Conservation (phyloP, 1,140 invertebrate species). For the Drosophila lacertosa region DNA sequence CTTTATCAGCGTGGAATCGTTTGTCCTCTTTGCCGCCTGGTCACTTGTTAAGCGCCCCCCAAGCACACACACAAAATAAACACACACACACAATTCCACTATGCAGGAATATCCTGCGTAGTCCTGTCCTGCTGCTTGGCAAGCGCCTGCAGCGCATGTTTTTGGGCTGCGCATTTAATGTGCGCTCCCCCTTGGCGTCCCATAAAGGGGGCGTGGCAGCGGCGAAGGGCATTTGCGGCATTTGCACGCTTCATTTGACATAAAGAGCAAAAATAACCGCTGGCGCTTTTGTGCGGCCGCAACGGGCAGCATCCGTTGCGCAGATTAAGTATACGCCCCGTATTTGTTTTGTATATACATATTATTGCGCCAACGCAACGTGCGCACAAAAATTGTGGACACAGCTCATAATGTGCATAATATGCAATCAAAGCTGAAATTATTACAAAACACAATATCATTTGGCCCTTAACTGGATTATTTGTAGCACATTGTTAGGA, state of each 20-base stretch:
- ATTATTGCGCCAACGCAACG: slow-evolving; percentile 31
- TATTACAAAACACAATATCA: slow-evolving; percentile 14
- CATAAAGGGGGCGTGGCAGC: background rate
- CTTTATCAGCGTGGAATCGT: slow-evolving; percentile 62
- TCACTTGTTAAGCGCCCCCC: slow-evolving; percentile 54
- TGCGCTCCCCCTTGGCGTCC: background rate
- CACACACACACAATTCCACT: background rate
- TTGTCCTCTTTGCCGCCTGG: slow-evolving; percentile 34
- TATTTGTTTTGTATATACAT: slow-evolving; percentile 61
- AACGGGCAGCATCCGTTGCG: slow-evolving; percentile 15
- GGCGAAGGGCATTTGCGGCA: slow-evolving; percentile 65
- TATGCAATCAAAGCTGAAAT: slow-evolving; percentile 39
- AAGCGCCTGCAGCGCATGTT: slow-evolving; percentile 59
- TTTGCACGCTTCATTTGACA: slow-evolving; percentile 80
- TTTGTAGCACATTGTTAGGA: slow-evolving; percentile 5
- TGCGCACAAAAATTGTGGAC: slow-evolving; percentile 18
- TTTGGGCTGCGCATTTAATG: slow-evolving; percentile 73
- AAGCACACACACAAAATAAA: slow-evolving; percentile 18
- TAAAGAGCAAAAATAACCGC: slow-evolving; percentile 76
- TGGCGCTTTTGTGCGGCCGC: slow-evolving; percentile 40
- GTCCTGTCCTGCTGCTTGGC: slow-evolving; percentile 19
- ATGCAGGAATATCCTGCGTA: background rate
- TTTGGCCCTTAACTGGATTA: slow-evolving; percentile 25
- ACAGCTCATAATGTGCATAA: slow-evolving; percentile 33
- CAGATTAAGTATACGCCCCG: slow-evolving; percentile 69